A percentile compares a stretch with the other conserved stretches of the same genome.
Evolutionary conservation across 2,888 invertebrate genomes (phyloP).

Genomic region (Trypoxylon attenuatum): DNA sequence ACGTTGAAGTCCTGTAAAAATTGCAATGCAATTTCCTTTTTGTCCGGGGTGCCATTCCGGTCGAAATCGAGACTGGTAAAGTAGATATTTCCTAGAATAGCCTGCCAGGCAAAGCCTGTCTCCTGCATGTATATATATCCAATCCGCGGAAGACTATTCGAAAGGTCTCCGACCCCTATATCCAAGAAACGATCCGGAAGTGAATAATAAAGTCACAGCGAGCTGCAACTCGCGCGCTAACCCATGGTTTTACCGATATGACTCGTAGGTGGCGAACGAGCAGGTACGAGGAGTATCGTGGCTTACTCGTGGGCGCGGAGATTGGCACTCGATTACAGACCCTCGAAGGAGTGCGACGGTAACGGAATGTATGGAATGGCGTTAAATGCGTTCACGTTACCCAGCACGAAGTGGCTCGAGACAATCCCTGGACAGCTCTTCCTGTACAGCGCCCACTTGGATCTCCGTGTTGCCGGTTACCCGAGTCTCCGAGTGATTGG

Average conservation of each 20-base stretch:
- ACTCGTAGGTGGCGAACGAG: conserved; percentile 64
- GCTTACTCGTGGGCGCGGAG: conserved; percentile 78
- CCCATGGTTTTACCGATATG: conserved; percentile 26
- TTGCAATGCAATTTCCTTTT: no score
- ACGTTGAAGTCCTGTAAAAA: not conserved
- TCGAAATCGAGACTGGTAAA: no score
- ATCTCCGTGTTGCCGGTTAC: conserved; percentile 66
- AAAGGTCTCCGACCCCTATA: no score
- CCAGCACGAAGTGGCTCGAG: conserved; percentile 66
- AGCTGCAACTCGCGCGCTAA: no score
- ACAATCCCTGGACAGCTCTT: conserved; percentile 69
- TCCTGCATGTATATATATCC: no score
- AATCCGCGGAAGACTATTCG: no score
- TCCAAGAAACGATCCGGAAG: no score
- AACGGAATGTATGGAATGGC: conserved; percentile 58
- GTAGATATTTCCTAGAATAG: no score
- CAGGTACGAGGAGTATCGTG: conserved; percentile 78
- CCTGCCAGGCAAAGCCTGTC: no score
- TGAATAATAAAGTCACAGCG: no score
- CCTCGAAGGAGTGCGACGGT: conserved; percentile 66
- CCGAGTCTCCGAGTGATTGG: conserved; percentile 71
- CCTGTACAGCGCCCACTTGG: conserved; percentile 70
- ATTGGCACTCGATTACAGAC: conserved; percentile 72
- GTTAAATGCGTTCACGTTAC: conserved; percentile 54
- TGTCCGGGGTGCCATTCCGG: no score